phyloP scores from a whole-genome alignment of 2,888 invertebrate genomes.

The Quadroppia sp. region DNA sequence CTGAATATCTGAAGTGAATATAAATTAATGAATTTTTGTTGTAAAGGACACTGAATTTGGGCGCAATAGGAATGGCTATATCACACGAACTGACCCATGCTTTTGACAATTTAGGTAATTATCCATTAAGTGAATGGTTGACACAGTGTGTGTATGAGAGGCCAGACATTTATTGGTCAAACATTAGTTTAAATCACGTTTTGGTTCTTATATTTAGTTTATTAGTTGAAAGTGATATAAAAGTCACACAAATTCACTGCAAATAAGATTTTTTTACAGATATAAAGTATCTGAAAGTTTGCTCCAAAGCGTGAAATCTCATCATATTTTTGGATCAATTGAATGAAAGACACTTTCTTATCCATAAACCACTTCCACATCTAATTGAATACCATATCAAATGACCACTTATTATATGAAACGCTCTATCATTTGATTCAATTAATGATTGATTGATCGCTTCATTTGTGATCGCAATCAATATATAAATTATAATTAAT shows the following conservation, averaged over 20 bases:
- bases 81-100: conserved; percentile 42
- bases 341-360: not conserved
- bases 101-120: conserved; percentile 41
- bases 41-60: conserved; percentile 36
- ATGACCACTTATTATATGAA: not conserved
- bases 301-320: not conserved
- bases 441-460: not conserved
- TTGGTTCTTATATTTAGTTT: not conserved
- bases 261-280: not conserved
- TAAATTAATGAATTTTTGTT: conserved; percentile 24
- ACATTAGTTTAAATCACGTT: conserved; percentile 11
- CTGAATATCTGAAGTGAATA: not conserved
- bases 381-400: not conserved
- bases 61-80: conserved; percentile 38
- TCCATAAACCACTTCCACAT: not conserved
- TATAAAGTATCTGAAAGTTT: not conserved
- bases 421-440: not conserved
- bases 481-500: not conserved
- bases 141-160: not conserved
- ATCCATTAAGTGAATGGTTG: conserved; percentile 7
- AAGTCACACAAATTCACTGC: not conserved
- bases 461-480: not conserved
- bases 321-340: not conserved
- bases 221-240: not conserved
- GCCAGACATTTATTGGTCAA: not conserved